Conservation (phyloP, 2,888 invertebrate species). For the Apeira syringaria region DNA sequence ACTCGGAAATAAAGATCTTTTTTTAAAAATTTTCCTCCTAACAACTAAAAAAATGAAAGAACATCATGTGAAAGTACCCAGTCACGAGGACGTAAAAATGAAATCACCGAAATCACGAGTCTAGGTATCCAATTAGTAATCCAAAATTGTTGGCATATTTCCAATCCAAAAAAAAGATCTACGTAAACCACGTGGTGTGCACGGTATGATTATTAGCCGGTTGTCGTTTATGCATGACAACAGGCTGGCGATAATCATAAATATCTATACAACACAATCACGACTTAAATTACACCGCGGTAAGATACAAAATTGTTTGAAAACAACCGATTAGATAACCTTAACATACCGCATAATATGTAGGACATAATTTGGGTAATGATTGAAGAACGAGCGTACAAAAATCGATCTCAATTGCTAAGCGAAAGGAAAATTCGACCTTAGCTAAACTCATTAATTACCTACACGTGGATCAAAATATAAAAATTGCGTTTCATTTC, state of each 20-base stretch:
- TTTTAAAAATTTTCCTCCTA: conserved; percentile 6
- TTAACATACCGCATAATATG: conserved; percentile 26
- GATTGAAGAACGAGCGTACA: not conserved
- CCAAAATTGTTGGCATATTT: conserved; percentile 49
- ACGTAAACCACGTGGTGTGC: conserved; percentile 26
- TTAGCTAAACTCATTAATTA: conserved; percentile 4
- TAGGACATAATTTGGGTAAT: conserved; percentile 25
- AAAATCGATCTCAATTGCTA: conserved; percentile 1
- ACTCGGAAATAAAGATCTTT: not conserved
- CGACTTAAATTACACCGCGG: conserved; percentile 5
- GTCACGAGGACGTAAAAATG: conserved; percentile 21
- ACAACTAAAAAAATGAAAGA: conserved; percentile 1
- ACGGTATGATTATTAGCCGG: too few relatives aligned
- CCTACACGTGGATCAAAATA: conserved; percentile 8
- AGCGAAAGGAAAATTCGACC: conserved; percentile 4
- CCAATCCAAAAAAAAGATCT: conserved; percentile 38
- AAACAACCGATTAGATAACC: conserved; percentile 32
- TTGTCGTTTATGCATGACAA: too few relatives aligned
- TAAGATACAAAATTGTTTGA: conserved; percentile 11
- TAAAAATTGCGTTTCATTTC: conserved; percentile 12
- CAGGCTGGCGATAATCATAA: conserved; percentile 11
- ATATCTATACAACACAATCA: conserved; percentile 5
- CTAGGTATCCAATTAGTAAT: conserved; percentile 55
- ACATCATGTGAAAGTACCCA: conserved; percentile 13
- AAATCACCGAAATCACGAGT: conserved; percentile 47